phyloP scores from a whole-genome alignment of 2,888 invertebrate species.

The Drosophila histrio region DNA sequence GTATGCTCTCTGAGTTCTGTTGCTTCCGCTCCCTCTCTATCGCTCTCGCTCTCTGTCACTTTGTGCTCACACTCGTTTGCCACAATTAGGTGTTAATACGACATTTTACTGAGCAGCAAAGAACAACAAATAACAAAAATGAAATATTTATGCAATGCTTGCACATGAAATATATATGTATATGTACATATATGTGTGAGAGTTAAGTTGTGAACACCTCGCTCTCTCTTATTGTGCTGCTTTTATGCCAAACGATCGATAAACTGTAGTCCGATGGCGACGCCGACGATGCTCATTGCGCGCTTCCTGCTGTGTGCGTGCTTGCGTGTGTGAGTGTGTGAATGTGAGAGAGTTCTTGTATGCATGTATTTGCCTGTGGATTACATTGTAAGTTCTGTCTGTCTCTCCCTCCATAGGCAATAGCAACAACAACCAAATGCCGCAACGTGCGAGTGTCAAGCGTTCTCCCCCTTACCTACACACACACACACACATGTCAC shows the following conservation, averaged over 20 bases:
- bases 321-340: conserved; percentile 1
- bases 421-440: conserved; percentile 28
- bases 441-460: conserved; percentile 16
- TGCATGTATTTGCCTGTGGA: conserved; percentile 40
- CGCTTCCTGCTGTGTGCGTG: conserved; percentile 52
- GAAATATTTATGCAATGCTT: conserved; percentile 49
- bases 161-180: conserved; percentile 57
- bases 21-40: neutral
- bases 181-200: conserved; percentile 3
- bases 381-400: conserved; percentile 59
- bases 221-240: conserved; percentile 26
- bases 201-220: conserved; percentile 8
- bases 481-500: conserved; percentile 16
- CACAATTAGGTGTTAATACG: conserved; percentile 74
- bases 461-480: neutral
- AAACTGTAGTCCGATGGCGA: conserved; percentile 51
- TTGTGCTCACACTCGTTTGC: conserved; percentile 38
- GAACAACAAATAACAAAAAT: conserved; percentile 20
- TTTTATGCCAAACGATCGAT: conserved; percentile 62
- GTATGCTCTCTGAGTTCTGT: neutral
- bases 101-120: conserved; percentile 53
- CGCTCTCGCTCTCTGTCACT: neutral
- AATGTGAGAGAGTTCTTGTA: neutral
- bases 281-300: conserved; percentile 37
- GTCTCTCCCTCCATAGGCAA: conserved; percentile 38